These are phyloP conservation scores for Peromyscus aztecus DNA, from an alignment of 2,797 vertebrate species.

Conservation along the genomic window DNA sequence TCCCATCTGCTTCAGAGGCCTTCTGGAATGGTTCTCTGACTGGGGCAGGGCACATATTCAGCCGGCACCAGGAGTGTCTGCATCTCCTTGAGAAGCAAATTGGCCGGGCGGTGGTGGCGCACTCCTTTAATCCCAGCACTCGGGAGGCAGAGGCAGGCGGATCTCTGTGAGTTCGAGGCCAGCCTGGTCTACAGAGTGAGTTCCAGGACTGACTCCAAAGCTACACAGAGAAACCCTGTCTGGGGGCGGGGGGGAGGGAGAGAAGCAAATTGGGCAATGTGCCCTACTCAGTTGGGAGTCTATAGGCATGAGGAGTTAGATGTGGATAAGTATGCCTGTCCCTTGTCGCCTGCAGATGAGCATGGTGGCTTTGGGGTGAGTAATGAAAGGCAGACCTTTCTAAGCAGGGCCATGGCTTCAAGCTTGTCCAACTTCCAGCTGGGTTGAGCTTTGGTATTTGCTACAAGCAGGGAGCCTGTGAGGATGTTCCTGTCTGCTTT, in stretches of 20 bases:
- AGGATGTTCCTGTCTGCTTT: neutral
- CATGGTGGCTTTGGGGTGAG: neutral
- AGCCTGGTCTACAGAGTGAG: too few species aligned
- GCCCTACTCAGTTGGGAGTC: neutral
- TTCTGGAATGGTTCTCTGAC: neutral
- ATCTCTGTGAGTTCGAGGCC: too few species aligned
- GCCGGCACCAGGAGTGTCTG: neutral
- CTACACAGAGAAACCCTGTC: too few species aligned
- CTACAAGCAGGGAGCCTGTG: too few species aligned
- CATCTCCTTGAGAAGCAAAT: neutral
- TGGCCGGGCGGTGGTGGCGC: too few species aligned
- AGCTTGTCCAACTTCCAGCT: neutral
- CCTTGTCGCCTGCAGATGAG: neutral
- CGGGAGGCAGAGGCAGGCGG: too few species aligned
- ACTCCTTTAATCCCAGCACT: too few species aligned
- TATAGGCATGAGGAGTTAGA: neutral
- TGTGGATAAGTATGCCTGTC: neutral
- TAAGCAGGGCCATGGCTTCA: neutral
- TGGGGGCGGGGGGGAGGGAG: too few species aligned
- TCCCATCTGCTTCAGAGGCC: too few species aligned
- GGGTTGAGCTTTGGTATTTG: neutral
- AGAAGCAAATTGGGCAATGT: neutral
- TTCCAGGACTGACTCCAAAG: too few species aligned
- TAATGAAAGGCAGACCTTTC: too few species aligned
- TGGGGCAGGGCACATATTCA: neutral